Conservation (phyloP, 1,140 invertebrate species). For the Leptoteleia sp. region DNA sequence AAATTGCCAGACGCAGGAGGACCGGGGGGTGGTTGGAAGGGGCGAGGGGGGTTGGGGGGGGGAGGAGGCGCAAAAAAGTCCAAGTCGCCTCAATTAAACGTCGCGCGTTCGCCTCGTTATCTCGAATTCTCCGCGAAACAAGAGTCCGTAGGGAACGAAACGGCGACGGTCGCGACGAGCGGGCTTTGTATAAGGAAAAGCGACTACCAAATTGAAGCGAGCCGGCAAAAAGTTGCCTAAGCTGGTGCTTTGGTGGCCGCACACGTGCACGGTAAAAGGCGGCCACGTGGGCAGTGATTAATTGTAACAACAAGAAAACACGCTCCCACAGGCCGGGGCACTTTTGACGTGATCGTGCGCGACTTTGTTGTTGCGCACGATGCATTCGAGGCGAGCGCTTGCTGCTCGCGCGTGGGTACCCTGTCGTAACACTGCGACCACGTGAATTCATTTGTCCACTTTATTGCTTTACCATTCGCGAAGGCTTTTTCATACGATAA, state of each 20-base stretch:
- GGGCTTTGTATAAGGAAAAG: constrained; percentile 49
- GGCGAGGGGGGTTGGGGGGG: no score
- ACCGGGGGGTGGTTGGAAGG: no score
- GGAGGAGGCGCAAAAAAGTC: neutral
- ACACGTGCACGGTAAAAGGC: constrained; percentile 57
- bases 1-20: constrained; percentile 1
- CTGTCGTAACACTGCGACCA: constrained; percentile 42
- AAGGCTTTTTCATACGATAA: neutral
- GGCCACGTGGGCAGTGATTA: constrained; percentile 69
- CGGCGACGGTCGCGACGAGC: neutral
- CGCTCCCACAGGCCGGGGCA: constrained; percentile 58
- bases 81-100: constrained; percentile 18
- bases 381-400: constrained; percentile 40
- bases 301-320: constrained; percentile 69
- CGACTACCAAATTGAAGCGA: constrained; percentile 39
- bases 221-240: constrained; percentile 50
- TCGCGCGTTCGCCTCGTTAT: constrained; percentile 7
- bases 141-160: neutral
- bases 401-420: constrained; percentile 43
- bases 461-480: constrained; percentile 19
- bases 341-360: constrained; percentile 61
- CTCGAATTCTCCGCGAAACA: neutral
- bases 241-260: constrained; percentile 58
- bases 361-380: constrained; percentile 43
- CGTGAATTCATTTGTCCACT: constrained; percentile 40